These are phyloP conservation scores for Sciurus carolinensis DNA, from an alignment of 2,797 vertebrate species.

Conservation along the genomic window DNA sequence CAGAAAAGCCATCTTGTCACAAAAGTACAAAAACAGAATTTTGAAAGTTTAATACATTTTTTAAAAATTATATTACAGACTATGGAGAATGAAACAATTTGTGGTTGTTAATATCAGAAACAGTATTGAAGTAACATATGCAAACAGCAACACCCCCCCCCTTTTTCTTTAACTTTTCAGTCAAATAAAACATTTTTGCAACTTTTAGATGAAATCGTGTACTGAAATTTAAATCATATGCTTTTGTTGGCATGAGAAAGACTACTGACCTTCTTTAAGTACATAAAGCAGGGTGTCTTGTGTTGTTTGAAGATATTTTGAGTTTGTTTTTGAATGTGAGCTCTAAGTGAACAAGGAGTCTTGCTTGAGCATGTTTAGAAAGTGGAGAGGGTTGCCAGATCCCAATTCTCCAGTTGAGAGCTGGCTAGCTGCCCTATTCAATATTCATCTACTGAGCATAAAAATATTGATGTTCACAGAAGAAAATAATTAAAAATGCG, in stretches of 20 bases:
- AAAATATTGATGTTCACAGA: slow-evolving; percentile 73
- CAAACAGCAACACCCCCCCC: slow-evolving; percentile 38
- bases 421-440: slow-evolving; percentile 63
- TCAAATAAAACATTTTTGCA: slow-evolving; percentile 70
- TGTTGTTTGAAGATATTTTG: slow-evolving; percentile 68
- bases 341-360: slow-evolving; percentile 51
- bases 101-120: slow-evolving; percentile 47
- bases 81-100: slow-evolving; percentile 19
- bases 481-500: slow-evolving; percentile 47
- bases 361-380: slow-evolving; percentile 63
- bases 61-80: not conserved
- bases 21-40: slow-evolving; percentile 27
- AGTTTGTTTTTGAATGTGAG: slow-evolving; percentile 60
- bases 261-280: slow-evolving; percentile 59
- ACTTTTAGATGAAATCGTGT: slow-evolving; percentile 52
- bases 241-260: slow-evolving; percentile 33
- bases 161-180: slow-evolving; percentile 63
- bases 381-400: slow-evolving; percentile 19
- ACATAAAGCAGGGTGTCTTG: slow-evolving; percentile 42
- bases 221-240: slow-evolving; percentile 67
- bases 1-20: slow-evolving; percentile 61
- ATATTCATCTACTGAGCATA: slow-evolving; percentile 61
- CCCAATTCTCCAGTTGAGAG: slow-evolving; percentile 23
- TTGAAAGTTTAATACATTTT: not conserved
- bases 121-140: slow-evolving; percentile 45